These are phyloP conservation scores for Calonectris borealis DNA, from an alignment of 2,113 vertebrate genomes.

Conservation along the genomic window DNA sequence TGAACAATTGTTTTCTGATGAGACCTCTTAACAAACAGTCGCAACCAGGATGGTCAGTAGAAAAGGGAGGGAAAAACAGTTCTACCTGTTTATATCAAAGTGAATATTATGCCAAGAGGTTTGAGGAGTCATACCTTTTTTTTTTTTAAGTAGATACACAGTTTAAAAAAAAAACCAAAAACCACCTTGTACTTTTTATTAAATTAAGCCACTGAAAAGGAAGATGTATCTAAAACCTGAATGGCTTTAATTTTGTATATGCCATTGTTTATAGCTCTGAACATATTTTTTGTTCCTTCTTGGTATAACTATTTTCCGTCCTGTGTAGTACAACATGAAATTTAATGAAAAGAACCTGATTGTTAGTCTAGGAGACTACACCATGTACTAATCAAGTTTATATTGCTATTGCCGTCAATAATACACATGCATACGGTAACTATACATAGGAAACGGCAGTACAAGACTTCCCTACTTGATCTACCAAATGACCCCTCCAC, in stretches of 20 bases:
- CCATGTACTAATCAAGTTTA: background rate
- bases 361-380: background rate
- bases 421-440: background rate
- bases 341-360: background rate
- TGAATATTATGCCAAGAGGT: background rate
- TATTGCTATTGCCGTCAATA: background rate
- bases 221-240: background rate
- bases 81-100: background rate
- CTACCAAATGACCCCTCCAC: background rate
- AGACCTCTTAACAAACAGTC: background rate
- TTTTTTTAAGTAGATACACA: background rate
- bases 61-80: background rate
- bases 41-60: background rate
- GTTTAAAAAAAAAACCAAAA: background rate
- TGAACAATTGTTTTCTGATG: conserved; percentile 42
- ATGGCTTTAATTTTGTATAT: background rate
- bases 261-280: background rate
- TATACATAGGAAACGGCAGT: background rate
- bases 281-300: background rate
- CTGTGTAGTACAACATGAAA: background rate
- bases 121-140: background rate
- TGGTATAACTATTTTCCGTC: background rate
- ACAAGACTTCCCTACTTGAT: background rate
- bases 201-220: background rate
- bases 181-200: background rate